Conservation (phyloP, 1,140 invertebrate genomes). For the Bombus polaris region DNA sequence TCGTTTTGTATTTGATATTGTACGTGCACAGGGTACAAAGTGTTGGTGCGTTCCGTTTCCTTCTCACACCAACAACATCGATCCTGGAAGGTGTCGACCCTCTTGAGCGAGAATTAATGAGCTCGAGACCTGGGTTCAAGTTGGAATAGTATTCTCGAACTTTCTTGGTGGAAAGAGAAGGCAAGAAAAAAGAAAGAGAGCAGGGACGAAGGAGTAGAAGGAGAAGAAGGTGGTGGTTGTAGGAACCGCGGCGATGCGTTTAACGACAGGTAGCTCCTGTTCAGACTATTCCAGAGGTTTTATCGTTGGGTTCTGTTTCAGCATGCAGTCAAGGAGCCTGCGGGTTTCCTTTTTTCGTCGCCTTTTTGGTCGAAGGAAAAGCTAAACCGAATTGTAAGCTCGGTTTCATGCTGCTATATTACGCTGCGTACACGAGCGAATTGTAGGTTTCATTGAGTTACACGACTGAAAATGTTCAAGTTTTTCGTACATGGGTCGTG, state of each 20-base stretch:
- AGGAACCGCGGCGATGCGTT: background rate
- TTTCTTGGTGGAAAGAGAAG: background rate
- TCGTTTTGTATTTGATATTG: background rate
- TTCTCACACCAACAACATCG: background rate
- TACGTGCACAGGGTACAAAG: background rate
- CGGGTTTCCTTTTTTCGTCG: background rate
- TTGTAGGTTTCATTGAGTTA: slow-evolving; percentile 15
- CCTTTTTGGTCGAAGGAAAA: background rate
- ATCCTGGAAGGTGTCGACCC: slow-evolving; percentile 15
- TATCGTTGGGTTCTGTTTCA: background rate
- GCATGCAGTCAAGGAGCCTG: background rate
- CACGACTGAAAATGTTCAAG: background rate
- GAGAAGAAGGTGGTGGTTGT: background rate
- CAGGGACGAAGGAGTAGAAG: background rate
- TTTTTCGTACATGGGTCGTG: background rate
- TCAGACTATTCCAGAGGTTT: background rate
- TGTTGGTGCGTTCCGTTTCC: too few relatives aligned
- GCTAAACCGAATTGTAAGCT: background rate
- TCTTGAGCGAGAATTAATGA: slow-evolving; percentile 25
- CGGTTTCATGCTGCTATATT: background rate
- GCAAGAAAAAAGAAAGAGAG: background rate
- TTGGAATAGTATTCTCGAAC: slow-evolving; percentile 10
- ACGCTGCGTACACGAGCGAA: background rate
- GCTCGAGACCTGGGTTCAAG: slow-evolving; percentile 12
- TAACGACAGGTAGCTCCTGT: background rate